Base-by-base conservation (phyloP, 2,888 invertebrate species). In the Dromius quadrimaculatus region DNA sequence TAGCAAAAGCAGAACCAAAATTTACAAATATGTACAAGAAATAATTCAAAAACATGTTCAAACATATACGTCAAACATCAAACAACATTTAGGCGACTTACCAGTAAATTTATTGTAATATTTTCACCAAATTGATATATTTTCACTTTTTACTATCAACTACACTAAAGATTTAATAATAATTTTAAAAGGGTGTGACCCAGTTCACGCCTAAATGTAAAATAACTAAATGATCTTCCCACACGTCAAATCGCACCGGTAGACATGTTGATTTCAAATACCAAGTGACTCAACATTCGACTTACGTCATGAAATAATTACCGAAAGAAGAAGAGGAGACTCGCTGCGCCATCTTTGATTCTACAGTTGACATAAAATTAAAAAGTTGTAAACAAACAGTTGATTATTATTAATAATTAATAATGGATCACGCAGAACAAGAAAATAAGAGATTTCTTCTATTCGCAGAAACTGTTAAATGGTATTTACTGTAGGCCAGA, bases 201-300 rank as follows among this genome's bases (percentile, higher is more conserved):
- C 72, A 77, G 70, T 77, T 77, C 76, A 76, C 76, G 75, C 75
- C 75, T 74, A 74, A 76, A 76, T 71, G 13, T 63, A 74, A 74
- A 76, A 74, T 75, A 74, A 71, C 73, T 75, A 74, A 74, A 74
- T 71, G 72, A 68, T 72, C 79, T 74, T 71, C 79, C 79, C 77
- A 80, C 79, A 79, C 79, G 79, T 78, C 77, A 77, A 80, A 78
- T 76, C 74, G 75, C 19, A 62, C 63, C 76, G 75, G 77, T 78
- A 73, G 76, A 77, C 79, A 79, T 79, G 75, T 78, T 78, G 76
- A 73, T 76, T 76, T 75, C 73, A 76, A 77, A 76, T 38, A 11
- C 50, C 22, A 36, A 61, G 59, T 68, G 70, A 70, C 47, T 62
- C 70, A 62, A 70, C 62, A 8, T 20, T 2, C 47, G 61, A 62